Percentiles rank a stretch among this genome's conserved stretches.
phyloP scores from a whole-genome alignment of 2,888 invertebrate species.

The Caenorhabditis drosophilae region DNA sequence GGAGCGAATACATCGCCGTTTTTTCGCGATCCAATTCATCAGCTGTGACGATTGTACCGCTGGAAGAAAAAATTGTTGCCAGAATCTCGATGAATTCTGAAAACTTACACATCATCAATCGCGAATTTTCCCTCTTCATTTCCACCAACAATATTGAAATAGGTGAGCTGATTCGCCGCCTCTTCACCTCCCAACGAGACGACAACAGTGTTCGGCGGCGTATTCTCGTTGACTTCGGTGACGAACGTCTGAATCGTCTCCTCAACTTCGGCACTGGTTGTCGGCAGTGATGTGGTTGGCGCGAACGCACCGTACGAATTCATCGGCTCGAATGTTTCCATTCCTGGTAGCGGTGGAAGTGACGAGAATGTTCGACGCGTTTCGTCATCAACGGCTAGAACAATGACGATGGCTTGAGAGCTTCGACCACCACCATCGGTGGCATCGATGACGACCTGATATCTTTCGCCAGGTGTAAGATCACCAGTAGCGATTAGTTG shows the following conservation, averaged over 20 bases:
- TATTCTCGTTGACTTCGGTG: constrained; percentile 64
- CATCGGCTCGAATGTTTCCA: constrained; percentile 52
- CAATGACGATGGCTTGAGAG: constrained; percentile 50
- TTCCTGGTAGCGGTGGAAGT: constrained; percentile 39
- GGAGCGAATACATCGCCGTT: constrained; percentile 82
- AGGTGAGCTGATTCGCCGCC: constrained; percentile 31
- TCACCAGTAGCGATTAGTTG: constrained; percentile 58
- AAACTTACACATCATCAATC: constrained; percentile 59
- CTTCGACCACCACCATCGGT: constrained; percentile 55
- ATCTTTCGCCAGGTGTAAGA: constrained; percentile 59
- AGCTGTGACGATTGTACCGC: constrained; percentile 89
- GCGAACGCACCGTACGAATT: constrained; percentile 33
- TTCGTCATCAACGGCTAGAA: constrained; percentile 37
- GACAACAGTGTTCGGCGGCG: constrained; percentile 64
- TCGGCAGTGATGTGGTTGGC: constrained; percentile 18
- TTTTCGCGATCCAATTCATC: constrained; percentile 86
- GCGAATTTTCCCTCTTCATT: constrained; percentile 65
- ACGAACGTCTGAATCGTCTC: constrained; percentile 64
- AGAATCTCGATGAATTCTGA: too few relatives aligned
- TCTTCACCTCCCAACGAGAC: constrained; percentile 61
- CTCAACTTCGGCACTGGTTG: constrained; percentile 45
- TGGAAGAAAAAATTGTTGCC: too few relatives aligned
- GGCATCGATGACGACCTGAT: constrained; percentile 60
- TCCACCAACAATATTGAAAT: constrained; percentile 62
- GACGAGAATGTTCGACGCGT: constrained; percentile 18